Base-by-base conservation (phyloP, 2,888 invertebrate species). In the Blera fallax region DNA sequence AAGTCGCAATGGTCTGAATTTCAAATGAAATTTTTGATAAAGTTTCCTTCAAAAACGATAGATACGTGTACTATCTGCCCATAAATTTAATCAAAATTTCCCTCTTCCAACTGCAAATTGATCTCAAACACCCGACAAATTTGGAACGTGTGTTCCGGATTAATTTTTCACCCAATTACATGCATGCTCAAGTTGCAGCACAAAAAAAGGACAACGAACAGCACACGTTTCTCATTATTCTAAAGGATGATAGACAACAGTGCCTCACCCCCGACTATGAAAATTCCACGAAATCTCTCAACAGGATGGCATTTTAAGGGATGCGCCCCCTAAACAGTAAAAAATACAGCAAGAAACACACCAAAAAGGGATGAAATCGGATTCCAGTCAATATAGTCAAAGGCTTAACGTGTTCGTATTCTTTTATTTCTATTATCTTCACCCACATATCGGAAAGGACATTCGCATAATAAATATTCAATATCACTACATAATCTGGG, bases 191-290 rank as follows among this genome's bases (percentile, higher is more conserved):
- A 76, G 52, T 85, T 81, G 72, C 85, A 81, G 72, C 81, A 73
- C 16, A 14, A 85, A 14, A 85, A 85, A 85, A 77, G 81, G 48
- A 24, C 85, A 85, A 64, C 74, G 24, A 40, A 8, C 14, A 70
- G 54, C 85, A 77, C 85, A 77, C 76, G 85, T 67, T 85, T 21
- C 76, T 81, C 70, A 85, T 85, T 85, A 80, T 45, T 37, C n/a
- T 5, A 5, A 54, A 7, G 4, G 27, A 24, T 52, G 8, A 79
- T n/a, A n/a, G n/a, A n/a, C n/a, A 74, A 50, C 69, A 80, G 65
- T 32, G 45, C 24, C 58, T 76, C 83, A 83, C 79, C 83, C 83
- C 54, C 56, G 16, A 37, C 11, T 21, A 43, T 1, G 29, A 11
- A 62, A 37, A 62, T 43, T 65, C 16, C 10, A 16, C 50, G 50